Evolutionary conservation across 2,113 vertebrate species (phyloP), one percentile per base, ranked within the genome.

Genomic region (Dicrurus megarhynchus): DNA sequence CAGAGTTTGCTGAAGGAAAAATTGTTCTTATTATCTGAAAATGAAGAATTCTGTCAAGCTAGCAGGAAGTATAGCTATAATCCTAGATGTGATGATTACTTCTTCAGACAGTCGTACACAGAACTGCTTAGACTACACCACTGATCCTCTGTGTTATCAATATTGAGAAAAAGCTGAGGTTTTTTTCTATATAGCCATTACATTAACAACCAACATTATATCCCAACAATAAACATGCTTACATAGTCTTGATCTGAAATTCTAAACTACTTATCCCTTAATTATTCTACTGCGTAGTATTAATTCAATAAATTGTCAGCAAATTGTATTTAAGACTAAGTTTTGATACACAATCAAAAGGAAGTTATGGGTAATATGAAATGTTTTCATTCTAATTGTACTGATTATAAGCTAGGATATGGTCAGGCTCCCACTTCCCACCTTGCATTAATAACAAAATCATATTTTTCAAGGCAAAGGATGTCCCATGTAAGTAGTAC

Each of bases 121-220:
- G 52, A 83, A 71, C 26, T 68, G 37, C 52, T 83, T n/a, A 49
- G 59, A 70, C 16, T 47, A 67, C 23, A 70, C 13, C 16, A 22
- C 1, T 70, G 21, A 6, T 82, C 9, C 27, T 44, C 32, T 75
- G 7, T 21, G 21, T 30, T 61, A 79, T 23, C 35, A 33, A 39
- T 30, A 65, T 5, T 9, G 18, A 61, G 37, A 7, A 52, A 90
- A 81, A 24, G 0, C 2, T 5, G 0, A 23, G 10, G 4, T 6
- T n/a, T 94, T 59, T 79, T 86, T 44, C 39, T 46, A 11, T 28
- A 52, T 10, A 65, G 16, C 33, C 16, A 32, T 41, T 82, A 63
- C 17, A 59, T 13, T 57, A 56, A 46, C 18, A 82, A 42, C 5
- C 17, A 88, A 18, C 42, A 37, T 44, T 78, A 41, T 53, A 82